phyloP scores from a whole-genome alignment of 2,888 invertebrate genomes.

The Ischnus inquisitorius region DNA sequence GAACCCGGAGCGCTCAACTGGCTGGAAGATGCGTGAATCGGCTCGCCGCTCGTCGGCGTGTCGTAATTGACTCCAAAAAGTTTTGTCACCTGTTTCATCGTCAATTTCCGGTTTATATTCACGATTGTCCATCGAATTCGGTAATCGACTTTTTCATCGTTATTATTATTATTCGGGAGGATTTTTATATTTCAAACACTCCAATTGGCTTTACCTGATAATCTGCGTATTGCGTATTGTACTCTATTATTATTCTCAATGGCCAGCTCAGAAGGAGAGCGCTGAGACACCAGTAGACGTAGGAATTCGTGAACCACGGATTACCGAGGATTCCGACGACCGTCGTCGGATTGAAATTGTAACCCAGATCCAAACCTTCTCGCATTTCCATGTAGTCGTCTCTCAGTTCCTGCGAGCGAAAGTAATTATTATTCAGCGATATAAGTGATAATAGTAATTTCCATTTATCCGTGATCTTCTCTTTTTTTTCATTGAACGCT shows the following conservation, averaged over 20 bases:
- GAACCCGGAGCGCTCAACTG: conserved; percentile 86
- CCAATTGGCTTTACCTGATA: conserved; percentile 91
- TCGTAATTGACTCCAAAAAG: conserved; percentile 92
- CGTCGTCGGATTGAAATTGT: conserved; percentile 82
- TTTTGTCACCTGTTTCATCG: conserved; percentile 89
- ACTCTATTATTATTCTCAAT: conserved; percentile 91
- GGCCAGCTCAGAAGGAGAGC: conserved; percentile 94
- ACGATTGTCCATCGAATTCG: background rate
- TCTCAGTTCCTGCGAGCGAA: conserved; percentile 87
- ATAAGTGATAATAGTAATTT: no score
- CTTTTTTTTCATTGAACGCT: no score
- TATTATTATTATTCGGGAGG: no score
- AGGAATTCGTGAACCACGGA: conserved; percentile 90
- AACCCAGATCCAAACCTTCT: conserved; percentile 91
- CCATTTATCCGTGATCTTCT: no score
- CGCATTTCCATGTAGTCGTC: conserved; percentile 95
- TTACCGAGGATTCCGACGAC: conserved; percentile 83
- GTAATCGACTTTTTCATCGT: background rate
- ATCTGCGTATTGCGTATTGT: conserved; percentile 93
- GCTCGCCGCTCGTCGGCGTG: conserved; percentile 87
- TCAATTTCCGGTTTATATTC: background rate
- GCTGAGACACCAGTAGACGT: conserved; percentile 92
- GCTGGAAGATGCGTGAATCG: conserved; percentile 85
- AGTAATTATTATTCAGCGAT: conserved; percentile 7
- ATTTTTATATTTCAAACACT: no score